Base-by-base conservation (phyloP, 1,140 invertebrate genomes). In the Magallana angulata region DNA sequence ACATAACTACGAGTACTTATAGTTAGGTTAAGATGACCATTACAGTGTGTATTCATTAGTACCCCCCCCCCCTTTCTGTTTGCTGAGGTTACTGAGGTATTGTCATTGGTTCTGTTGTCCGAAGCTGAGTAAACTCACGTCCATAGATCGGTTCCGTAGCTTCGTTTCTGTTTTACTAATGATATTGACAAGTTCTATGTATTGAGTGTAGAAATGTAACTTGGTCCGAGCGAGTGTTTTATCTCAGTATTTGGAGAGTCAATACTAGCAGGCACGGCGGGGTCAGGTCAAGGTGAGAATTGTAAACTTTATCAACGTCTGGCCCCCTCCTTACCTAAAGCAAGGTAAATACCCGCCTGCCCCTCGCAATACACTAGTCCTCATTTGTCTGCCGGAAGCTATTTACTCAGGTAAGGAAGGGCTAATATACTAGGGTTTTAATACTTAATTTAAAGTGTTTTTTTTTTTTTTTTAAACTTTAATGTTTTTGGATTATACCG, bases 251-350 rank as follows among this genome's bases (percentile, higher is more conserved):
- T 24, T 76, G 24, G 30, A 76, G 68, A 76, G 68, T 30, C 24
- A 64, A 64, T 64, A 64, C 60, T 7, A 64, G 16, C 12, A 24
- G 68, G 68, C 9, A 11, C 11, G 24, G 68, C 18, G 60, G 18
- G 18, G 60, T 18, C 16, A 64, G 60, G 60, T 30, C 68, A 76
- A 76, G 68, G 68, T 36, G 11, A 36, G 24, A 4, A 24, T 76
- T 76, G 68, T 76, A 76, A 24, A 30, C 36, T 76, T 76, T 76
- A 76, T 76, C 68, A 76, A 76, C 24, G 68, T 30, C 9, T 12
- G 24, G 24, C 36, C 68, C 68, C 11, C 24, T 11, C 24, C 12
- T 76, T 36, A 30, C 68, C 68, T 9, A 2, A 30, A 7, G 18
- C 68, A 36, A 30, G 14, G 24, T 76, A 76, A 76, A 76, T 76